Evolutionary conservation across 2,888 invertebrate species (phyloP).

Genomic region (Lathronympha strigana): DNA sequence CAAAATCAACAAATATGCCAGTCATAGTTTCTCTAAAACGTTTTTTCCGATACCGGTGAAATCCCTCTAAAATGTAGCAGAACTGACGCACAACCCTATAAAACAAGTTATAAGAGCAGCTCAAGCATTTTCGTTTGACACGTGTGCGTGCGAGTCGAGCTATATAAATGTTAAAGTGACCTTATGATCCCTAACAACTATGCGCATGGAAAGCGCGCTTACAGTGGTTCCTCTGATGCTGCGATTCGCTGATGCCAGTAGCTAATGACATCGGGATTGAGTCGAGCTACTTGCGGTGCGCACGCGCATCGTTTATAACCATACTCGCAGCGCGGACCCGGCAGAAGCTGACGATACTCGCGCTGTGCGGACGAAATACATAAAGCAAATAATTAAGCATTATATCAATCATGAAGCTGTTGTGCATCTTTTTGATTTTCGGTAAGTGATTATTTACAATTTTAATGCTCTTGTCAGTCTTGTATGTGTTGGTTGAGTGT

Average conservation of each 20-base stretch:
- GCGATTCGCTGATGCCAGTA: not conserved
- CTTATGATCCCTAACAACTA: not conserved
- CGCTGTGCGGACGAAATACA: conserved; percentile 13
- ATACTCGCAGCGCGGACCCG: conserved; percentile 44
- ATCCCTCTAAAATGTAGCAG: not conserved
- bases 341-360: conserved; percentile 26
- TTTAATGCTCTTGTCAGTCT: not conserved
- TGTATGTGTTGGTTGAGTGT: not conserved
- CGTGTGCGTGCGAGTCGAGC: not conserved
- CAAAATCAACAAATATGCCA: not conserved
- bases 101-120: conserved; percentile 7
- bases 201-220: not conserved
- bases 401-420: conserved; percentile 52
- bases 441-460: conserved; percentile 54
- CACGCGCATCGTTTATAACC: conserved; percentile 56
- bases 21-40: not conserved
- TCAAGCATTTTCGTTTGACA: not conserved
- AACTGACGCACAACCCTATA: conserved; percentile 23
- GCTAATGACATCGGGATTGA: not conserved
- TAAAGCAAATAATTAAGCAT: not conserved
- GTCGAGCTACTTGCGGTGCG: conserved; percentile 25
- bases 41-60: not conserved
- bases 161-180: not conserved
- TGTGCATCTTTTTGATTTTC: conserved; percentile 54
- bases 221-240: not conserved